Evolutionary conservation across 1,140 invertebrate species (phyloP).

Genomic region (Pteromalus puparum): DNA sequence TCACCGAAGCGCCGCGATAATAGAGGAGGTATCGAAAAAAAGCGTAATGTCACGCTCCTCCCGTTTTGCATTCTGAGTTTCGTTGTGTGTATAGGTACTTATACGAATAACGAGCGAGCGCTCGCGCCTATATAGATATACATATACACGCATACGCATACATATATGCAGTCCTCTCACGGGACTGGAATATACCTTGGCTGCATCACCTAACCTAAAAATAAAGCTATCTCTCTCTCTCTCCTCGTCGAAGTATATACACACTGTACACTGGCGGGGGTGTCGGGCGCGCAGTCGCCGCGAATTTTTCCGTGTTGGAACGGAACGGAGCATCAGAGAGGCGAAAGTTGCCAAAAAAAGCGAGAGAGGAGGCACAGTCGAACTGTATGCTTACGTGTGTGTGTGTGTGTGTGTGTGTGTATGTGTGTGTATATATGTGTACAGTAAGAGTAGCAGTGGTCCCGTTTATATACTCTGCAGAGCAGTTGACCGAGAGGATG

Average conservation of each 20-base stretch:
- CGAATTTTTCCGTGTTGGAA: background rate
- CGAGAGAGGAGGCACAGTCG: background rate
- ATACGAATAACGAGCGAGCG: background rate
- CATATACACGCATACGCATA: background rate
- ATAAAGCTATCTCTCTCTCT: constrained; percentile 37
- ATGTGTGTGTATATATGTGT: background rate
- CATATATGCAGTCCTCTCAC: background rate
- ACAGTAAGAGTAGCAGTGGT: background rate
- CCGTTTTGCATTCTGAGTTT: background rate
- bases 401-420: too few species aligned
- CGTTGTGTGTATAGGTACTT: too few species aligned
- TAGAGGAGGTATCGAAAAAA: background rate
- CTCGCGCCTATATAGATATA: background rate
- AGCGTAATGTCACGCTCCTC: constrained; percentile 5
- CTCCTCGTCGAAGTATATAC: too few species aligned
- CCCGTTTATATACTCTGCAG: background rate
- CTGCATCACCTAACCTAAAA: constrained; percentile 44
- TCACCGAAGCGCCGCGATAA: background rate
- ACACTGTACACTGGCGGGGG: background rate
- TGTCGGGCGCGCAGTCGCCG: background rate
- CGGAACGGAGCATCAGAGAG: too few species aligned
- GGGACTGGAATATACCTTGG: constrained; percentile 22
- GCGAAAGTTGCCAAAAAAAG: constrained; percentile 3
- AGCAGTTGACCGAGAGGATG: background rate
- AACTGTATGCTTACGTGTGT: too few species aligned